These are phyloP conservation scores for Metridium senile DNA, from an alignment of 92 coral and sea anemone species.

Conservation along the genomic window DNA sequence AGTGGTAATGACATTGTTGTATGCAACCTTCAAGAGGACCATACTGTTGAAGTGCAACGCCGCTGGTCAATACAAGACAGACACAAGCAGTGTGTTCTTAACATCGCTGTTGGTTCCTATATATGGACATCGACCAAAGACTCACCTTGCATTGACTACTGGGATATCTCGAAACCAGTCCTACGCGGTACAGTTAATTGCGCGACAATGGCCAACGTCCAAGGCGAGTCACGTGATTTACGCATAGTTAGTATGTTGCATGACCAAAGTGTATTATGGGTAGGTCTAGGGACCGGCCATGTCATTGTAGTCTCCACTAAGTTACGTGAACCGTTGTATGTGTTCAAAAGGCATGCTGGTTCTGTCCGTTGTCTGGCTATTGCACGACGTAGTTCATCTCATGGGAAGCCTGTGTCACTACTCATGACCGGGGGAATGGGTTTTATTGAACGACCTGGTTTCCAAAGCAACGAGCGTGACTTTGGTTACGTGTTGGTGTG, in stretches of 20 bases:
- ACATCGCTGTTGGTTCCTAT: conserved; percentile 79
- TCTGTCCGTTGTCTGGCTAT: conserved; percentile 89
- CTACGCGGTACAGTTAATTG: conserved; percentile 78
- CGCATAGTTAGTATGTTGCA: conserved; percentile 88
- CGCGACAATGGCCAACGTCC: conserved; percentile 47
- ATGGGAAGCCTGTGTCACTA: conserved; percentile 67
- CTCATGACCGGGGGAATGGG: conserved; percentile 97
- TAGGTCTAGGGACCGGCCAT: conserved; percentile 94
- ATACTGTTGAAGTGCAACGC: conserved; percentile 56
- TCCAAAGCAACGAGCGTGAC: conserved; percentile 53
- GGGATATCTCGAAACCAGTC: conserved; percentile 68
- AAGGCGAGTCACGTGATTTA: conserved; percentile 62
- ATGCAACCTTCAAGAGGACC: conserved; percentile 29
- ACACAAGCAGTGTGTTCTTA: conserved; percentile 69
- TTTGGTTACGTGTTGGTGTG: conserved; percentile 90
- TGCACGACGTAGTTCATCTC: conserved; percentile 60
- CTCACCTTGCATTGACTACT: conserved; percentile 70
- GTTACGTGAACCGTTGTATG: conserved; percentile 67
- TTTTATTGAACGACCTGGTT: conserved; percentile 74
- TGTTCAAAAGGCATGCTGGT: conserved; percentile 81
- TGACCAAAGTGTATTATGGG: conserved; percentile 73
- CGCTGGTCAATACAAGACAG: conserved; percentile 78
- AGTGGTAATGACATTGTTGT: conserved; percentile 88
- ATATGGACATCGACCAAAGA: conserved; percentile 87
- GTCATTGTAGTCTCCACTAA: conserved; percentile 78